phyloP scores from a whole-genome alignment of 53 echinoderm and acorn worm genomes.

The Arbacia lixula region DNA sequence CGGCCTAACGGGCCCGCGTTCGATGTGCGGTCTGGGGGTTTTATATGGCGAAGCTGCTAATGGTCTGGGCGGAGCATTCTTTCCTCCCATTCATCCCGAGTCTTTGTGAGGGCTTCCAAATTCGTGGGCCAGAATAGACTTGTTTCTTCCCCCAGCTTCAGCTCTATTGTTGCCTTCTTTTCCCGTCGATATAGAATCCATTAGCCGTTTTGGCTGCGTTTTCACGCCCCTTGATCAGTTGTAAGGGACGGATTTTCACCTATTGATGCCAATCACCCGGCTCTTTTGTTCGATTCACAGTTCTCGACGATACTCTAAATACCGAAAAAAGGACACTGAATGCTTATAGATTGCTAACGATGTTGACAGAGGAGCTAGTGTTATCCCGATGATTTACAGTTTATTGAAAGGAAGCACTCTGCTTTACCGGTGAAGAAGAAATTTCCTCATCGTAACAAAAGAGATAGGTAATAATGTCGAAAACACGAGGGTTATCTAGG shows the following conservation, averaged over 20 bases:
- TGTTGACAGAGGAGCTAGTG: slow-evolving; percentile 16
- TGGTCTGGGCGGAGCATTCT: slow-evolving; percentile 52
- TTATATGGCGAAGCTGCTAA: slow-evolving; percentile 22
- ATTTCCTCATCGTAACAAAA: too few relatives aligned
- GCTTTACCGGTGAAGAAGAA: too few relatives aligned
- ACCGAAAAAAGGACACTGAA: slow-evolving; percentile 25
- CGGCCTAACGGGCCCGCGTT: not conserved
- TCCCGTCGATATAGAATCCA: slow-evolving; percentile 48
- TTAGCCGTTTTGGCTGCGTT: slow-evolving; percentile 53
- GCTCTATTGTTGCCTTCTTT: slow-evolving; percentile 30
- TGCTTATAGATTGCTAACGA: slow-evolving; percentile 6
- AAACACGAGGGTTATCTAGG: too few relatives aligned
- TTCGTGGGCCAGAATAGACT: not conserved
- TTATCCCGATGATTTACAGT: too few relatives aligned
- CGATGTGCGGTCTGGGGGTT: not conserved
- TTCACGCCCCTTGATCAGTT: slow-evolving; percentile 49
- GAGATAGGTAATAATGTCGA: not conserved
- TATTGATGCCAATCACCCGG: slow-evolving; percentile 31
- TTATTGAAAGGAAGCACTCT: too few relatives aligned
- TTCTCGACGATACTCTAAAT: slow-evolving; percentile 49
- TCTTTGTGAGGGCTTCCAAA: slow-evolving; percentile 40
- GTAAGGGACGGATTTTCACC: slow-evolving; percentile 37
- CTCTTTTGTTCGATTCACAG: slow-evolving; percentile 26
- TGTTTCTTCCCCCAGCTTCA: slow-evolving; percentile 52
- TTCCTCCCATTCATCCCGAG: not conserved